Evolutionary conservation across 2,113 vertebrate genomes (phyloP), one percentile per base, ranked within the genome.

Genomic region (Cyanocitta stelleri): DNA sequence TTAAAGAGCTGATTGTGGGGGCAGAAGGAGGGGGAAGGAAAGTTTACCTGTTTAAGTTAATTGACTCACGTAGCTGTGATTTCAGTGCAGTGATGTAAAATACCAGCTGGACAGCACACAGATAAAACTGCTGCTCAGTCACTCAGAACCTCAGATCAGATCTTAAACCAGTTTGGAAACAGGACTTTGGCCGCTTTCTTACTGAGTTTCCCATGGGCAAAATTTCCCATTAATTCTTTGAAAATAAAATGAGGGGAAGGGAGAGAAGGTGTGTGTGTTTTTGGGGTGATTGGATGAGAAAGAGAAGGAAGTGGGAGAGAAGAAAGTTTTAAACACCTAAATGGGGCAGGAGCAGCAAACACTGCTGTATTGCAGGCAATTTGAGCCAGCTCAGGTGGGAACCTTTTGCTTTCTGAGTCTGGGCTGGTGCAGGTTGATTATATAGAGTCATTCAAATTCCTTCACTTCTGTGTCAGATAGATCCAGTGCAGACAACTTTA

Each of bases 251-350:
- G 7, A 62, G 4, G 13, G 5, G 1, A n/a, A 33, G 4, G 7
- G 5, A 44, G 5, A 5, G 9, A 39, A 74, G 12, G 3, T n/a
- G 19, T 23, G 26, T 39, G 16, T 23, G 8, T 7, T 26, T 22
- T 29, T 15, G 6, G 7, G 13, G 4, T 9, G 1, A 2, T 7
- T 46, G 32, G 4, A 6, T 37, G 49, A 33, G 22, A 29, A 29
- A 37, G 27, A 46, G 19, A 26, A 71, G n/a, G 16, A 20, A 74
- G 3, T 13, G 2, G 2, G 26, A 12, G 2, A 46, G 43, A 58
- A 76, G 21, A 58, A 55, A 35, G 11, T 68, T 75, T 12, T 5
- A 62, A 72, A 27, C 21, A 35, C 20, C 22, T 29, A 29, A 48
- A 55, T 16, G 46, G n/a, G 66, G 29, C 37, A 48, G 35, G 9